A percentile compares a stretch with the other conserved stretches of the same genome.
phyloP scores from a whole-genome alignment of 2,797 vertebrate genomes.

The Sebastes trivittatus region DNA sequence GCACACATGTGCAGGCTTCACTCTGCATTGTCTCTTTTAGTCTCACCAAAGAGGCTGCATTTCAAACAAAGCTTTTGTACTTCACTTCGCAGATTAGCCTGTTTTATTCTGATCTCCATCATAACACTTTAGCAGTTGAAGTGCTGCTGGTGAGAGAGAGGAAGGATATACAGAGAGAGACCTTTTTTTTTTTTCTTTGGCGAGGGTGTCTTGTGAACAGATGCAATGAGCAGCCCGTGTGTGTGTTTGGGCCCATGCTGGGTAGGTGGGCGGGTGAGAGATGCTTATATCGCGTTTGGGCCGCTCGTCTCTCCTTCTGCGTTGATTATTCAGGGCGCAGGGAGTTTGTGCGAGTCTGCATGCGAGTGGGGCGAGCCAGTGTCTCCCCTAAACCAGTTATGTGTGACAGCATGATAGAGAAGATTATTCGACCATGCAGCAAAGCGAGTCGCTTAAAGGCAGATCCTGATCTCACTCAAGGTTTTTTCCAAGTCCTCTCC shows the following conservation, averaged over 20 bases:
- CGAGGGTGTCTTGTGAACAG: conserved; percentile 56
- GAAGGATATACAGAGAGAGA: neutral
- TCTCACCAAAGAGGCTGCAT: neutral
- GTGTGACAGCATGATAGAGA: conserved; percentile 38
- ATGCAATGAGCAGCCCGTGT: conserved; percentile 65
- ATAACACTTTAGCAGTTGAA: neutral
- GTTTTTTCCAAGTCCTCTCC: neutral
- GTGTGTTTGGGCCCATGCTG: conserved; percentile 66
- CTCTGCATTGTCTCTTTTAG: neutral
- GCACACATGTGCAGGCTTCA: neutral
- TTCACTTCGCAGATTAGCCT: neutral
- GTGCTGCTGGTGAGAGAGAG: neutral
- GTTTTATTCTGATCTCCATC: neutral
- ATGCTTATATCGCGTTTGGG: conserved; percentile 36
- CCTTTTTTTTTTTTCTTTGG: conserved; percentile 1
- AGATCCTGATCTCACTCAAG: conserved; percentile 27
- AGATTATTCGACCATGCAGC: conserved; percentile 23
- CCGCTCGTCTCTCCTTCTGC: conserved; percentile 17
- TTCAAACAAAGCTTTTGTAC: neutral
- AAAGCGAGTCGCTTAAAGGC: neutral
- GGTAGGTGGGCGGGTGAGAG: conserved; percentile 59
- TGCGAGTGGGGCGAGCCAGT: neutral
- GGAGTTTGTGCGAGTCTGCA: conserved; percentile 29
- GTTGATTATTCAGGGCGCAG: conserved; percentile 32
- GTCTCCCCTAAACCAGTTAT: conserved; percentile 40